A percentile compares a stretch with the other conserved stretches of the same genome.
phyloP scores from a whole-genome alignment of 2,113 vertebrate species.

The Psittacara wagleri region DNA sequence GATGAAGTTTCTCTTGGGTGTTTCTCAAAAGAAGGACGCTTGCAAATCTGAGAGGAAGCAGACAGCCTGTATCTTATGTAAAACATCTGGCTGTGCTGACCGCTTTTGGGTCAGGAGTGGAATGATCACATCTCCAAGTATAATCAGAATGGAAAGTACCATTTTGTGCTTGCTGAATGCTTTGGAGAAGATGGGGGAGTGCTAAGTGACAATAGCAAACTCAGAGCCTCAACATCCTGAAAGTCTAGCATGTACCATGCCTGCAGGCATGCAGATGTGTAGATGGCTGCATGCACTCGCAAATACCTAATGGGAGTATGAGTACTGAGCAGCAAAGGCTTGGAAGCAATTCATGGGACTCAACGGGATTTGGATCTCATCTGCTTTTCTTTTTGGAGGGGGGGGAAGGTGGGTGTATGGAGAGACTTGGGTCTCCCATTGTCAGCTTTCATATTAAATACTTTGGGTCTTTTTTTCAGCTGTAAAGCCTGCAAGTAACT shows the following conservation, averaged over 20 bases:
- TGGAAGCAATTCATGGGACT: not conserved
- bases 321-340: not conserved
- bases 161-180: not conserved
- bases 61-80: not conserved
- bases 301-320: not conserved
- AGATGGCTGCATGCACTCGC: not conserved
- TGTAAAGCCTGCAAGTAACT: not conserved
- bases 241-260: not conserved
- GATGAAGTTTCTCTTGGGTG: not conserved
- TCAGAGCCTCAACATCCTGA: not conserved
- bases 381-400: not conserved
- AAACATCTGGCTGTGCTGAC: not conserved
- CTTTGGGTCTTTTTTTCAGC: not conserved
- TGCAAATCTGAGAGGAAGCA: not conserved
- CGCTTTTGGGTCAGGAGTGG: not conserved
- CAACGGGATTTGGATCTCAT: not conserved
- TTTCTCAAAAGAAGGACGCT: not conserved
- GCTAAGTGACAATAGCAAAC: not conserved
- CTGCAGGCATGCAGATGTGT: not conserved
- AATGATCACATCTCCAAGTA: not conserved
- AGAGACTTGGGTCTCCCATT: not conserved
- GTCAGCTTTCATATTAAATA: not conserved
- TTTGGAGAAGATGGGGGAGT: not conserved
- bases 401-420: not conserved
- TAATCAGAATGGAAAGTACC: not conserved